Evolutionary conservation across 2,797 vertebrate species (phyloP).

Genomic region (Setipinna tenuifilis): DNA sequence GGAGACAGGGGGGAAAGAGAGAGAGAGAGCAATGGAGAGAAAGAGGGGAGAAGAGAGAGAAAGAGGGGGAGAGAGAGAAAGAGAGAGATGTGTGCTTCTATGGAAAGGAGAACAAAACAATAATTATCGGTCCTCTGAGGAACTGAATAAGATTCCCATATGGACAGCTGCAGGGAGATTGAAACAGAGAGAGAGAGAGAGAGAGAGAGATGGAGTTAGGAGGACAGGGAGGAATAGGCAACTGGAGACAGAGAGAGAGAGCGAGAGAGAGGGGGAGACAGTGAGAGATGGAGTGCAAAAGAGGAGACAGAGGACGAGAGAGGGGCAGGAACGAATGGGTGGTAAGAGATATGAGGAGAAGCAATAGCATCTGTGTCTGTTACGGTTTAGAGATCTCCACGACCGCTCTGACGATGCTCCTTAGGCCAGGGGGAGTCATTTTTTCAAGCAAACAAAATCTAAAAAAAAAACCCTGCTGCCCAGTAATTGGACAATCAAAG

Average conservation of each 20-base stretch:
- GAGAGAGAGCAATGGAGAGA: constrained; percentile 4
- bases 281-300: constrained; percentile 28
- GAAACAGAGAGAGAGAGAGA: neutral
- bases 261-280: constrained; percentile 21
- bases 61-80: neutral
- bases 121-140: neutral
- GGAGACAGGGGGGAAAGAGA: neutral
- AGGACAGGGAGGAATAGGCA: neutral
- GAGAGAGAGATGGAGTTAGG: neutral
- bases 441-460: neutral
- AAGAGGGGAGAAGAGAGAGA: neutral
- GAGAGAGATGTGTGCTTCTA: neutral
- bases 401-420: neutral
- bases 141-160: neutral
- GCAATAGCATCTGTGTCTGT: constrained; percentile 14
- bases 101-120: constrained; percentile 5
- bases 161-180: constrained; percentile 1
- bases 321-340: neutral
- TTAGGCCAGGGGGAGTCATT: neutral
- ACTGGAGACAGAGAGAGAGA: constrained; percentile 24
- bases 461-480: neutral
- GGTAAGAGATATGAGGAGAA: neutral
- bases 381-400: neutral
- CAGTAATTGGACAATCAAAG: constrained; percentile 6
- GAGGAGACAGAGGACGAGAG: neutral